Percentiles rank a stretch among this genome's conserved stretches.
These are phyloP conservation scores for Epinotia ramella DNA, from an alignment of 2,888 invertebrate species.

Conservation along the genomic window DNA sequence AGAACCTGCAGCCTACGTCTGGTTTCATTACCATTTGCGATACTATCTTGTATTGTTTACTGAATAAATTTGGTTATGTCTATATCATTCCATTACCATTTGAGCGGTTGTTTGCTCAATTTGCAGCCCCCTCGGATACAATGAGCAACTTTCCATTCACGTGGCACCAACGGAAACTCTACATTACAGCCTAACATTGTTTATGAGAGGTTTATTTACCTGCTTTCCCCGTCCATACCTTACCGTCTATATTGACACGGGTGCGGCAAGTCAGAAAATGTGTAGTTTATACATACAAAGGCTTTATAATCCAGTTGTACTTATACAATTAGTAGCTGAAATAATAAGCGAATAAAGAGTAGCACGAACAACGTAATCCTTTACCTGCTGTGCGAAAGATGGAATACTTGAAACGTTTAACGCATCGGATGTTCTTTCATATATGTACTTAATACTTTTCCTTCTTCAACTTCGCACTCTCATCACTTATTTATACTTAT, in stretches of 20 bases:
- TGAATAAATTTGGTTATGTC: too few relatives aligned
- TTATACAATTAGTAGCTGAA: not conserved
- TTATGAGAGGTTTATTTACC: slow-evolving; percentile 54
- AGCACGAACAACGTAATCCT: too few relatives aligned
- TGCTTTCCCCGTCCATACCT: slow-evolving; percentile 43
- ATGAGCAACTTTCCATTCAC: not conserved
- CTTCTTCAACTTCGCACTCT: too few relatives aligned
- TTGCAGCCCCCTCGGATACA: not conserved
- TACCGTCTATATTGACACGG: slow-evolving; percentile 62
- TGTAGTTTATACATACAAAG: slow-evolving; percentile 55
- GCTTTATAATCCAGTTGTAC: slow-evolving; percentile 4
- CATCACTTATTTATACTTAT: too few relatives aligned
- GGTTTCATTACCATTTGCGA: not conserved
- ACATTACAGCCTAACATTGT: slow-evolving; percentile 44
- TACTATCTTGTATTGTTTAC: too few relatives aligned
- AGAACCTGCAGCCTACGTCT: not conserved
- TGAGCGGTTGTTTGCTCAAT: not conserved
- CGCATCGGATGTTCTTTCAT: too few relatives aligned
- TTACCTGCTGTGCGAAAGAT: too few relatives aligned
- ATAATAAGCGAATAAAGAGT: not conserved
- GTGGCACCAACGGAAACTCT: not conserved
- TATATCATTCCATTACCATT: not conserved
- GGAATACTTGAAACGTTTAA: too few relatives aligned
- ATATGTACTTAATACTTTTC: too few relatives aligned
- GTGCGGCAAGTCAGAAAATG: slow-evolving; percentile 53